Conservation (phyloP, 1,140 invertebrate genomes). For the Pachypeltis micranthus region DNA sequence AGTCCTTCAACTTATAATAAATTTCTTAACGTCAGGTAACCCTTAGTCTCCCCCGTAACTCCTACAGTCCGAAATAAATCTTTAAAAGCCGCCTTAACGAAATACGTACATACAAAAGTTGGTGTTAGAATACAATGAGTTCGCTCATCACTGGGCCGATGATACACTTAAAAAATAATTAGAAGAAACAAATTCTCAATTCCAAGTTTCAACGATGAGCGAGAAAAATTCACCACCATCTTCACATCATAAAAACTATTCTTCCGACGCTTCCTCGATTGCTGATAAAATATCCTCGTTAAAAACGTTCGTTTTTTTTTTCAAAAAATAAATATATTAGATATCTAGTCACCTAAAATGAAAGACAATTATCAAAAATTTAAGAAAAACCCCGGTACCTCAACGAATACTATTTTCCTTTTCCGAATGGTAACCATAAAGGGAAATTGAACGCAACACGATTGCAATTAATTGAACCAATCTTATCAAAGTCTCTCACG, state of each 20-base stretch:
- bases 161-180: not conserved
- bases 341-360: not conserved
- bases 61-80: too few relatives aligned
- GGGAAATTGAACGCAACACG: too few relatives aligned
- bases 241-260: not conserved
- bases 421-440: too few relatives aligned
- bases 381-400: too few relatives aligned
- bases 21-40: too few relatives aligned
- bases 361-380: constrained; percentile 1
- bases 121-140: constrained; percentile 9
- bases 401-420: too few relatives aligned
- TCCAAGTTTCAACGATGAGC: not conserved
- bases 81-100: too few relatives aligned
- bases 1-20: too few relatives aligned
- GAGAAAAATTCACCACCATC: not conserved
- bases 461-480: too few relatives aligned
- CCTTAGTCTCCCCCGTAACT: too few relatives aligned
- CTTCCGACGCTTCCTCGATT: not conserved
- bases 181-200: not conserved
- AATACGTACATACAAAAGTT: too few relatives aligned
- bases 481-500: too few relatives aligned
- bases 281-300: not conserved
- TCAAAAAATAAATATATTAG: not conserved
- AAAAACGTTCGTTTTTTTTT: not conserved
- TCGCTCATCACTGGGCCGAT: not conserved